Conservation (phyloP, 2,797 vertebrate genomes). For the Brachymystax lenok region DNA sequence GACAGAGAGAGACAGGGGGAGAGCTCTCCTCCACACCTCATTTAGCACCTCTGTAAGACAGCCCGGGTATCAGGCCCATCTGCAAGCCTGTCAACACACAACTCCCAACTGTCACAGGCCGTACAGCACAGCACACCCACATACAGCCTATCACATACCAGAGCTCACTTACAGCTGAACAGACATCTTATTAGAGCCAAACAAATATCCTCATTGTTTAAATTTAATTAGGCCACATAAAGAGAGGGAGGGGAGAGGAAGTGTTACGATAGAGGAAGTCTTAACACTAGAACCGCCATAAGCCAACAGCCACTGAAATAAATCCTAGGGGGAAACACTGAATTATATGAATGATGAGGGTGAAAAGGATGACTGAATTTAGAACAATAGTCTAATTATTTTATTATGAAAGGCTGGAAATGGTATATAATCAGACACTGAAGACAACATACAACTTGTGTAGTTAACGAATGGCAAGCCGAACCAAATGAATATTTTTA, state of each 20-base stretch:
- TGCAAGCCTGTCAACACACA: background rate
- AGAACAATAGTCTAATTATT: no score
- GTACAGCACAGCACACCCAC: background rate
- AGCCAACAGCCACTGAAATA: no score
- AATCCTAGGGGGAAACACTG: no score
- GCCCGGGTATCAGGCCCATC: background rate
- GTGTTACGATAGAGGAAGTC: background rate
- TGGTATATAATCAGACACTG: no score
- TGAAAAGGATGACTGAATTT: no score
- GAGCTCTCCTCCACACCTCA: background rate
- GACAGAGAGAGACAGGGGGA: no score
- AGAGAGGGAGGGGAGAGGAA: conserved; percentile 15
- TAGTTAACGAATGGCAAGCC: no score
- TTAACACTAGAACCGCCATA: background rate
- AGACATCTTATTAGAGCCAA: conserved; percentile 35
- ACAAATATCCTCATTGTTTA: conserved; percentile 40
- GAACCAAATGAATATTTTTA: no score
- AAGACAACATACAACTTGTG: no score
- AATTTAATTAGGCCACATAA: conserved; percentile 42
- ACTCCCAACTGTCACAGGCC: background rate
- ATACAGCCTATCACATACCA: background rate
- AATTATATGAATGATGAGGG: no score
- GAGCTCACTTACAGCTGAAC: background rate
- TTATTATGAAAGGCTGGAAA: no score
- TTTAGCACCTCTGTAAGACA: background rate